A percentile compares a stretch with the other conserved stretches of the same genome.
Evolutionary conservation across 2,797 vertebrate genomes (phyloP).

Genomic region (Trachurus trachurus): DNA sequence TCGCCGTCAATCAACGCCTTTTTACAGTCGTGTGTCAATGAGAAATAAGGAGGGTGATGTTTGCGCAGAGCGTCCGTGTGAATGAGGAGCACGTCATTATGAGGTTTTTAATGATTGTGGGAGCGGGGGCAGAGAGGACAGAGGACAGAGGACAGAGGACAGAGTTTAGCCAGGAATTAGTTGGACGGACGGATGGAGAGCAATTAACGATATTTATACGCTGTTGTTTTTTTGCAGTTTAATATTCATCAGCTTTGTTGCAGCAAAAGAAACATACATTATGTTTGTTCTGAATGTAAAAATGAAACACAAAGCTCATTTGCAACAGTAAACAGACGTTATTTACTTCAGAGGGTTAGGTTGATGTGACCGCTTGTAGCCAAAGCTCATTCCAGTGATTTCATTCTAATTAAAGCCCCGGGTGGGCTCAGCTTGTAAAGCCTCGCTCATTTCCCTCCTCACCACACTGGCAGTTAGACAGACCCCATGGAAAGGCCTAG

Average conservation of each 20-base stretch:
- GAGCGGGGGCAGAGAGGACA: slow-evolving; percentile 8
- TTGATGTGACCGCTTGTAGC: slow-evolving; percentile 37
- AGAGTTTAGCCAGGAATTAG: slow-evolving; percentile 24
- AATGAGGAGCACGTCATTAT: slow-evolving; percentile 56
- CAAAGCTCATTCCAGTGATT: slow-evolving; percentile 61
- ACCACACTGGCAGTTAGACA: slow-evolving; percentile 51
- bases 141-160: slow-evolving; percentile 23
- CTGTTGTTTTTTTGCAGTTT: slow-evolving; percentile 7
- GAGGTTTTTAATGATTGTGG: slow-evolving; percentile 58
- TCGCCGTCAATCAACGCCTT: slow-evolving; percentile 63
- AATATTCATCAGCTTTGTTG: not conserved
- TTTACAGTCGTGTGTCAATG: slow-evolving; percentile 44
- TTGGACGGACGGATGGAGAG: not conserved
- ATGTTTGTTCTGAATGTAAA: not conserved
- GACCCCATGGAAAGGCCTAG: slow-evolving; percentile 68
- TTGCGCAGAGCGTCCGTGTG: slow-evolving; percentile 38
- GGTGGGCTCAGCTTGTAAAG: slow-evolving; percentile 70
- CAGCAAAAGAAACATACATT: not conserved
- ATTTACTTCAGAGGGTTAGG: slow-evolving; percentile 34
- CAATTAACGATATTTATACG: slow-evolving; percentile 19
- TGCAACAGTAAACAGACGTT: slow-evolving; percentile 27
- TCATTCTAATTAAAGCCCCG: slow-evolving; percentile 75
- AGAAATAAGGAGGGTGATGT: slow-evolving; percentile 42
- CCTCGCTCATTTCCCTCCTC: slow-evolving; percentile 72
- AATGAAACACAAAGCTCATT: slow-evolving; percentile 35